These are phyloP conservation scores for Clarias batrachus DNA, from an alignment of 2,113 vertebrate species.

Conservation along the genomic window DNA sequence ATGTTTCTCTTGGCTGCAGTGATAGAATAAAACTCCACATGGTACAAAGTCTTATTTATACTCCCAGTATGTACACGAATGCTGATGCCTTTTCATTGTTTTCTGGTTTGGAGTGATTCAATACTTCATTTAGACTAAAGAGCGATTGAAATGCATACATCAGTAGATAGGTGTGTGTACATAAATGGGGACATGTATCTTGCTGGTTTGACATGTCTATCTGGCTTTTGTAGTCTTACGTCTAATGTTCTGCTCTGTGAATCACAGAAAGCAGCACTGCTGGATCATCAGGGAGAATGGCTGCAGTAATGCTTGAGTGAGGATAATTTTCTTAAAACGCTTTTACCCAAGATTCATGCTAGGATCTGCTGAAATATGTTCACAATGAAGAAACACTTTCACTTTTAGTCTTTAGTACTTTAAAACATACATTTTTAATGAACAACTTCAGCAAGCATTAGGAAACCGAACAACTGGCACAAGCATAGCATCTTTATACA, in stretches of 20 bases:
- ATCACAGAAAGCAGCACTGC: not conserved
- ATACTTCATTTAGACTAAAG: not conserved
- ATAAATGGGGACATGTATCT: not conserved
- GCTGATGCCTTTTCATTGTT: not conserved
- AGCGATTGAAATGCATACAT: not conserved
- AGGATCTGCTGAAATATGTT: not conserved
- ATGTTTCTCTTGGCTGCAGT: not conserved
- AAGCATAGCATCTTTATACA: too few species aligned
- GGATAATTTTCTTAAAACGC: slow-evolving; percentile 4
- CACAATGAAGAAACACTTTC: not conserved
- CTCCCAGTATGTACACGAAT: too few species aligned
- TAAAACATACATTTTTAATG: not conserved
- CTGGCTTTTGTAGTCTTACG: not conserved
- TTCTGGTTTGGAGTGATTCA: not conserved
- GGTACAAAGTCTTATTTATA: not conserved
- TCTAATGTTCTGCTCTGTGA: not conserved
- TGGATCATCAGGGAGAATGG: not conserved
- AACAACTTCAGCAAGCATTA: not conserved
- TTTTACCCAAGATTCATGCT: not conserved
- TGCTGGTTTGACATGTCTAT: not conserved
- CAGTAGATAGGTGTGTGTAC: not conserved
- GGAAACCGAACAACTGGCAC: not conserved
- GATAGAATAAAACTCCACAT: not conserved
- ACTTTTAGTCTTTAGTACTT: not conserved
- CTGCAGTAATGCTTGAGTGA: not conserved